Percentiles rank a stretch among this genome's conserved stretches.
Conservation (phyloP, 2,113 vertebrate genomes). For the Chloebia gouldiae region DNA sequence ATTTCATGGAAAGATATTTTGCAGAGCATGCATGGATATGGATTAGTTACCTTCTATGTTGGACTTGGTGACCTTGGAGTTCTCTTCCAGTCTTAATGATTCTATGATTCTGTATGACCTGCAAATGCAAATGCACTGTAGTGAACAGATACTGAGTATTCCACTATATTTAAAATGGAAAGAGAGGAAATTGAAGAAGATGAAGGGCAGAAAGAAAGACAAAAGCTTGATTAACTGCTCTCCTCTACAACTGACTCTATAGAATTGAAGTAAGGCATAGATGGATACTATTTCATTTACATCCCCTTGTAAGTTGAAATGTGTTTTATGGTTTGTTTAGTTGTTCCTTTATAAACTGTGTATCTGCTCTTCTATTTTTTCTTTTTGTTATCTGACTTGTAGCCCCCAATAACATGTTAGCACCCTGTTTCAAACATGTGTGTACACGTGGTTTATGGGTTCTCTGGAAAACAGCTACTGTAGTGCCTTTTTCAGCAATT, state of each 20-base stretch:
- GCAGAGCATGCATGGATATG: neutral
- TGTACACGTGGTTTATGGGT: neutral
- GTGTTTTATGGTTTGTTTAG: neutral
- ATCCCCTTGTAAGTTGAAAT: neutral
- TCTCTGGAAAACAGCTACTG: neutral
- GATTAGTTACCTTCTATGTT: neutral
- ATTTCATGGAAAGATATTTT: neutral
- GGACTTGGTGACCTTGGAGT: neutral
- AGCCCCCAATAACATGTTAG: neutral
- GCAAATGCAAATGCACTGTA: neutral
- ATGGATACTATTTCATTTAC: neutral
- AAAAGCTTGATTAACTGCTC: neutral
- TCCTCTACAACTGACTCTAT: neutral
- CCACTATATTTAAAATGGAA: neutral
- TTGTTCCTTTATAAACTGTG: neutral
- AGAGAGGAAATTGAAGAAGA: neutral
- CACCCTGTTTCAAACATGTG: neutral
- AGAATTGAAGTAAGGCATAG: neutral
- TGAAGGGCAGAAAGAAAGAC: neutral
- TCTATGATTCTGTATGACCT: neutral
- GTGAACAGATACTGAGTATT: neutral
- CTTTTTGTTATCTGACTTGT: neutral
- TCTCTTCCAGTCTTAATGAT: neutral
- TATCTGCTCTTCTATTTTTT: neutral
- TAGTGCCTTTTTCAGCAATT: neutral